A percentile compares a stretch with the other conserved stretches of the same genome.
phyloP scores from a whole-genome alignment of 2,888 invertebrate species.

The Cosmorhoe ocellata region DNA sequence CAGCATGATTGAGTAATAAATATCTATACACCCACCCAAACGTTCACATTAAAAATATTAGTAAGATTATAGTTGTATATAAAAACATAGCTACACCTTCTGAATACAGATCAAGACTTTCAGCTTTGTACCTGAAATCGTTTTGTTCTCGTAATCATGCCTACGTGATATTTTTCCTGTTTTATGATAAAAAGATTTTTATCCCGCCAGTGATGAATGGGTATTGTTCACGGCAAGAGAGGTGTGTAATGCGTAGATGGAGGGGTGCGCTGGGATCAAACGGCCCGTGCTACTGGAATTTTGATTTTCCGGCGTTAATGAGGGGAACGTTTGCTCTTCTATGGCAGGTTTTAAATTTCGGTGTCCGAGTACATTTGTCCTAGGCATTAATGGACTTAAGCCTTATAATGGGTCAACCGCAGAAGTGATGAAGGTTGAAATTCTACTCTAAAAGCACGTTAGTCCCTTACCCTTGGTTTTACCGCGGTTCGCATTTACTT shows the following conservation, averaged over 20 bases:
- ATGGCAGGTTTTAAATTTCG: not conserved
- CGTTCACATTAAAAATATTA: too few relatives aligned
- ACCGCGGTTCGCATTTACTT: slow-evolving; percentile 20
- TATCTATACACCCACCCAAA: too few relatives aligned
- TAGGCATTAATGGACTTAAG: slow-evolving; percentile 12
- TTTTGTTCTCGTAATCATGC: slow-evolving; percentile 42
- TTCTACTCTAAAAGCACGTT: slow-evolving; percentile 17
- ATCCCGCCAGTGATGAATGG: slow-evolving; percentile 50
- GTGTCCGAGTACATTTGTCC: not conserved
- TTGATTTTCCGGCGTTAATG: slow-evolving; percentile 45
- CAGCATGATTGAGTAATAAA: too few relatives aligned
- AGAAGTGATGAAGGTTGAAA: slow-evolving; percentile 20
- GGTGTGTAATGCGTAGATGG: slow-evolving; percentile 44
- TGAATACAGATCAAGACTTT: slow-evolving; percentile 2
- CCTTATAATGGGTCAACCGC: slow-evolving; percentile 18
- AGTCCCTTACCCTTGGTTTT: slow-evolving; percentile 16
- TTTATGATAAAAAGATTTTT: slow-evolving; percentile 49
- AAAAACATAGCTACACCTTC: not conserved
- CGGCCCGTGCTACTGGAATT: slow-evolving; percentile 42
- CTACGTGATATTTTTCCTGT: slow-evolving; percentile 44
- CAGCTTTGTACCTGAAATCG: slow-evolving; percentile 24
- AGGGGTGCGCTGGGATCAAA: slow-evolving; percentile 37
- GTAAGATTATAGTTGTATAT: slow-evolving; percentile 1
- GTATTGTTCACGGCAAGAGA: slow-evolving; percentile 48
- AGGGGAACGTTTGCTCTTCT: slow-evolving; percentile 28